Evolutionary conservation across 2,113 vertebrate species (phyloP), one percentile per base, ranked within the genome.

Genomic region (Chaenogobius annularis): DNA sequence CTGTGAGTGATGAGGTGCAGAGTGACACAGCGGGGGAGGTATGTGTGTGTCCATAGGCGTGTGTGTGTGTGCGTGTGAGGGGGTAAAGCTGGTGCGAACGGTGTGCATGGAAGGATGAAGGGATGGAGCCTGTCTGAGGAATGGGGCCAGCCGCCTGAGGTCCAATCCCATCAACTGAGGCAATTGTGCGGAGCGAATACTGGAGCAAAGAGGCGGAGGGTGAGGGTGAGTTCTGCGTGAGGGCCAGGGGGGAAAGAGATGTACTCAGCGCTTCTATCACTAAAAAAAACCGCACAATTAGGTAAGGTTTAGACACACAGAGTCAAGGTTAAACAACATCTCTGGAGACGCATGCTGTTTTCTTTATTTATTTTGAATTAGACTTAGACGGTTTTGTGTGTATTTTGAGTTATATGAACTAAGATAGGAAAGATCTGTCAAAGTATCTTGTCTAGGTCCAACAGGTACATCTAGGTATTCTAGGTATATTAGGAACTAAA

Each of bases 81-180:
- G 50, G 50, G 50, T n/a, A 52, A 19, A 52, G 50, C 11, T 35
- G 76, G 71, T 44, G 77, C 50, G 83, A 70, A 47, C 20, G 66
- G 73, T 44, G 50, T 10, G 50, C 50, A 54, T 54, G 58, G 77
- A 83, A 75, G 14, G 69, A 82, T 73, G 64, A 73, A 75, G 69
- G 70, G 76, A 68, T 66, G 74, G 83, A 70, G 80, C 83, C 68
- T 72, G 83, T 85, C 80, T 84, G 74, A 79, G 77, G 84, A 85
- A 84, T 73, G 69, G 81, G 83, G 79, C 66, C 75, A 85, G 83
- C 66, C 67, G 78, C 87, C 80, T 72, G 77, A 85, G 83, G 88
- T 86, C 83, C 85, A 88, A 90, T 91, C 87, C 87, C 86, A 91
- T 92, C 87, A 90, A 88, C 82, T 66, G 82, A 87, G 81, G 88